Base-by-base conservation (phyloP, 2,797 vertebrate genomes). In the Sebastes minor region DNA sequence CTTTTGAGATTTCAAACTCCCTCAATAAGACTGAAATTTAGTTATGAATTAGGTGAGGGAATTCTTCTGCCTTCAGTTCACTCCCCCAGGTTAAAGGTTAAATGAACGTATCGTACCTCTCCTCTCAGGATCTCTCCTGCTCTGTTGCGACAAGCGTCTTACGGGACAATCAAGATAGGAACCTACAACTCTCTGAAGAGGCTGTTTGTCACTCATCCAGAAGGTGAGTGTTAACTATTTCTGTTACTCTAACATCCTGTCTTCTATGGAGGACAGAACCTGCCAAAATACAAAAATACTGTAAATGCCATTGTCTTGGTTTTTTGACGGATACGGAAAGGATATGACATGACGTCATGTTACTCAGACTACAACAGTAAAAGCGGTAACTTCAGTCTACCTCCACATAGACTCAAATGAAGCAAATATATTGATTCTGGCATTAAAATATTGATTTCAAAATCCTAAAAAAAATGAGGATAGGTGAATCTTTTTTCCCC, bases 81-180 rank as follows among this genome's bases (percentile, higher is more conserved):
- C 14, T 2, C 0, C 13, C 1, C 2, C 9, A 33, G 2, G 0
- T 1, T 35, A 18, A 46, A 60, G 27, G 25, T 33, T 22, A 49
- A 23, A 60, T 28, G 12, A 67, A 71, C 9, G 3, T 9, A 3
- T 63, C 13, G 32, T 20, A 1, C 25, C 22, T 56, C 49, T 83
- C 22, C 38, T 59, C 42, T 4, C 91, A 99, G 98, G 92, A 99
- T 99, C 8, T 98, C 97, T 7, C 98, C 98, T 0, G 98, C 98
- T 0, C 92, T 99, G 72, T 88, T 99, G 80, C 94, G 98, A 69
- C 98, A 99, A 89, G 98, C 98, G 0, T 99, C 98, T 0, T 99
- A 99, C 0, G 98, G 98, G 80, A 99, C 98, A 66, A 99, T 99
- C 88, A 99, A 99, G 95, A 99, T 99, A 2, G 98, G 98, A 70